Base-by-base conservation (phyloP, 2,113 vertebrate genomes). In the Hippocampus comes region DNA sequence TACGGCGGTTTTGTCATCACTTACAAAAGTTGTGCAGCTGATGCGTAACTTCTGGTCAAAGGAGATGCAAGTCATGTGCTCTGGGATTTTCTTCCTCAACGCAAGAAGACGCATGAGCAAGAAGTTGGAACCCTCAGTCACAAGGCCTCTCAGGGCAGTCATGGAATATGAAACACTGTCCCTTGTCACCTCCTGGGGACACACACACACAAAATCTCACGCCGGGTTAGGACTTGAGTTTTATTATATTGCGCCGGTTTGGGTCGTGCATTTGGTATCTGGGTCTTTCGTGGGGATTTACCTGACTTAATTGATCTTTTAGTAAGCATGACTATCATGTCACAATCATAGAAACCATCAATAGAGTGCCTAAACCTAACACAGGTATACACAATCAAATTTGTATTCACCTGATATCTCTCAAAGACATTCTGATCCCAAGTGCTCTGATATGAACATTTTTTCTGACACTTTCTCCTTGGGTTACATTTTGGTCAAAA, bases 91-190 rank as follows among this genome's bases (percentile, higher is more conserved):
- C 71, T 41, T 88, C 67, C 81, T 88, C 49, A 86, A 77, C 4
- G 93, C 93, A 61, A 99, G 82, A 73, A 96, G 84, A 49, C 97
- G 93, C 86, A 96, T 87, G 75, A 99, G 76, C 68, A 99, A 83
- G 46, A 98, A 78, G 84, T 89, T 93, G 82, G 96, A 94, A 0
- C 93, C 93, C 71, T 96, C 95, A 0, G 91, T 95, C 72, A 99
- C 57, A 67, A 97, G 88, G 4, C 96, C 97, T 2, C 0, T 66
- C 4, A 92, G 61, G 20, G 65, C 76, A 5, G 72, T 75, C 53
- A 51, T 68, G 57, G 90, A 64, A 3, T 94, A 93, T 4, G 73
- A 89, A 18, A 85, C 79, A 9, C 63, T 66, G 72, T 86, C 64
- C 0, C 75, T 84, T 18, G 83, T 93, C 9, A 89, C 71, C 42